Conservation (phyloP, 1,140 invertebrate genomes). For the Heliothis virescens region DNA sequence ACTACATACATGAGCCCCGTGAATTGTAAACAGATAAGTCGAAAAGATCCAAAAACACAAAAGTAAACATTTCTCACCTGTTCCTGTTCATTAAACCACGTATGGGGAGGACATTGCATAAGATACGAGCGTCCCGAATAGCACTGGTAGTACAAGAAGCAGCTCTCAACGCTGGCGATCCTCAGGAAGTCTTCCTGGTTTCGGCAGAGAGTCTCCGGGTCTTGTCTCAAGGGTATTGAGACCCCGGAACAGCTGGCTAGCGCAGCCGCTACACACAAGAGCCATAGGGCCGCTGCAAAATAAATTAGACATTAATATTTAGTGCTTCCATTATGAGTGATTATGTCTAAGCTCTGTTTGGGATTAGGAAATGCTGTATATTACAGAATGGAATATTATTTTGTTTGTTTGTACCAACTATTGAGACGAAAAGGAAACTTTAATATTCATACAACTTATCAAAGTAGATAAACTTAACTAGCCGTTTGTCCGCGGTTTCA, state of each 20-base stretch:
- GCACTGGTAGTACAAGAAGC: conserved; percentile 80
- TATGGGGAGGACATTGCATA: conserved; percentile 74
- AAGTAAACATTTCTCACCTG: conserved; percentile 64
- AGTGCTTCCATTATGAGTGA: not conserved
- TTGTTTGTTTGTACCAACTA: too few species aligned
- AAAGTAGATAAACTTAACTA: too few species aligned
- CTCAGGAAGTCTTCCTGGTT: conserved; percentile 81
- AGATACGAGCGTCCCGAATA: conserved; percentile 74
- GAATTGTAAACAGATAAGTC: too few species aligned
- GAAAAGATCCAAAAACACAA: too few species aligned
- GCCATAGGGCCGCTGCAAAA: conserved; percentile 60
- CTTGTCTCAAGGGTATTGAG: conserved; percentile 83
- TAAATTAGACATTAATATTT: not conserved
- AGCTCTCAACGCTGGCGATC: conserved; percentile 72
- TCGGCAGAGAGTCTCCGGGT: conserved; percentile 78
- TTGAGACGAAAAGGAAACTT: too few species aligned
- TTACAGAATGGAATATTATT: too few species aligned
- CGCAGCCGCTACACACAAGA: conserved; percentile 66
- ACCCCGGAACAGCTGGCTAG: conserved; percentile 71
- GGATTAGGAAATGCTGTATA: too few species aligned
- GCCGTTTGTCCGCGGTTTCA: too few species aligned
- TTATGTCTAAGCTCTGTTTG: too few species aligned
- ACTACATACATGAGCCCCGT: too few species aligned
- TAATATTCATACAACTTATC: too few species aligned
- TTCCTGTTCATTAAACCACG: conserved; percentile 81